Base-by-base conservation (phyloP, 2,888 invertebrate species). In the Sipha maydis region DNA sequence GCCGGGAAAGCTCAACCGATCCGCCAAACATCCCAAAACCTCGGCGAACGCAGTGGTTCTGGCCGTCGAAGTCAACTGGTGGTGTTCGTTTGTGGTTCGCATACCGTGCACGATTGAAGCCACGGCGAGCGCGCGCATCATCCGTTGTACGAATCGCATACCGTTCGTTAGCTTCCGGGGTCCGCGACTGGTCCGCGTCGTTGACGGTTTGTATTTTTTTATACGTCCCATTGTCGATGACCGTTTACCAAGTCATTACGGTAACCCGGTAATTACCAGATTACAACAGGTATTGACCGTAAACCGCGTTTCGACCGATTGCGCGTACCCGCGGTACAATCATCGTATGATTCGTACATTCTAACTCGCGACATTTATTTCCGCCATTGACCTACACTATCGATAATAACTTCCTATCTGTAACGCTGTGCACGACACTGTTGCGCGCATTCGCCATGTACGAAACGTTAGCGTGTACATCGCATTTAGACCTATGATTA, bases 231-330 rank as follows among this genome's bases (percentile, higher is more conserved):
- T 61, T 38, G 21, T 21, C 3, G 21, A 7, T 14, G 31, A 7
- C 4, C 21, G 38, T 14, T 3, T 25, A 4, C 61, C 48, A 14
- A 14, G 48, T 2, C 14, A 48, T 48, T 48, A 34, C 34, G 34
- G 41, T 9, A 9, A 41, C 41, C 41, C 19, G 5, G 31, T 17
- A 11, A 28, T 71, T n/a, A 48, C 54, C 25, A 9, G 1, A 71
- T 79, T 79, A 71, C 11, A 34, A 71, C 79, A 38, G 38, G 28
- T 80, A 80, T 86, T 73, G 86, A 80, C 86, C 86, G 79, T 61
- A 80, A 80, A 86, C n/a, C 48, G 14, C 48, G 28, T 54, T 69
- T 76, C 61, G 38, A 28, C 67, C 41, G 21, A 67, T 28, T 41
- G 38, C 28, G 11, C 14, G 28, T n/a, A 25, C 48, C 48, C 48